phyloP scores from a whole-genome alignment of 2,113 vertebrate species.

The Apeltes quadracus region DNA sequence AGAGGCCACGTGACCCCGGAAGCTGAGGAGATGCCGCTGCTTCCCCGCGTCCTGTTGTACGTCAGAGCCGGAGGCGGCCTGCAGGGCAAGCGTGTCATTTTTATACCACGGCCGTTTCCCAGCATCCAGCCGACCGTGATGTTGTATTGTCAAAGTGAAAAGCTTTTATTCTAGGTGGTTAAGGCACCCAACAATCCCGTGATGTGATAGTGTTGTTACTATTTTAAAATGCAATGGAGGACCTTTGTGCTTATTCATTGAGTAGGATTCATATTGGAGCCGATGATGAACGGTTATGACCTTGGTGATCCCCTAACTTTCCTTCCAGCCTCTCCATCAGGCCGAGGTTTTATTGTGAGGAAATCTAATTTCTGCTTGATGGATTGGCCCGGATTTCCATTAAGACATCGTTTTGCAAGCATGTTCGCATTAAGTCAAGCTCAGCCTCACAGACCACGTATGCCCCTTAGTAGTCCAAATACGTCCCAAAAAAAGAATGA shows the following conservation, averaged over 20 bases:
- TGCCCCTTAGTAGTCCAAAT: neutral
- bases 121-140: constrained; percentile 3
- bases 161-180: neutral
- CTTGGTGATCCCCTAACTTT: neutral
- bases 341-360: neutral
- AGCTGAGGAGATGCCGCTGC: constrained; percentile 45
- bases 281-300: neutral
- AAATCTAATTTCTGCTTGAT: neutral
- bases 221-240: neutral
- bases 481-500: neutral
- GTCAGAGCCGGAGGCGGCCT: constrained; percentile 39
- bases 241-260: neutral
- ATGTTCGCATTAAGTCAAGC: neutral
- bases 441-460: neutral
- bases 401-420: neutral
- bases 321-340: too few species aligned
- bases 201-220: neutral
- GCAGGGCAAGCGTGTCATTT: constrained; percentile 29
- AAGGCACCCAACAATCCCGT: neutral
- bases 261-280: neutral
- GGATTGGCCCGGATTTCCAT: neutral
- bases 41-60: constrained; percentile 66
- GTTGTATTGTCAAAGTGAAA: neutral
- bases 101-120: constrained; percentile 23
- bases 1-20: constrained; percentile 65